Percentiles rank a stretch among this genome's conserved stretches.
Evolutionary conservation across 2,797 vertebrate genomes (phyloP).

Genomic region (Podargus strigoides): DNA sequence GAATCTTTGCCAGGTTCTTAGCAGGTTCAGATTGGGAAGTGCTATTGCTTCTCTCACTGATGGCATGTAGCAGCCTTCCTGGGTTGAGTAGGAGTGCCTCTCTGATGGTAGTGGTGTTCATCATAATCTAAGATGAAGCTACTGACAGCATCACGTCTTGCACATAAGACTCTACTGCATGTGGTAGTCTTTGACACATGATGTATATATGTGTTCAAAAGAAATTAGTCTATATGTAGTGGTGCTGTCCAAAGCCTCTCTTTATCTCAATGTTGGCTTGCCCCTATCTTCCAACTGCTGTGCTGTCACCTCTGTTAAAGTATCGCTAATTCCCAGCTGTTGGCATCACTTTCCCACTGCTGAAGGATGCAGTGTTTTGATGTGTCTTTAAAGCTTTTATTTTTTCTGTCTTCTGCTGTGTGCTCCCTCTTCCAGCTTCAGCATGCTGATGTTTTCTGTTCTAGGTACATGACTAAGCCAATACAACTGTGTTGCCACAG

Average conservation of each 20-base stretch:
- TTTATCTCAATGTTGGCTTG: not conserved
- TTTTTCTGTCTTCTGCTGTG: not conserved
- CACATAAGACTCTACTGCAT: not conserved
- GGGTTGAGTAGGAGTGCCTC: not conserved
- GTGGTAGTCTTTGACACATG: not conserved
- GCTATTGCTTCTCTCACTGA: not conserved
- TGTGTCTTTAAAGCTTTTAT: not conserved
- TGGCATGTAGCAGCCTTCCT: not conserved
- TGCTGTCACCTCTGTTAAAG: not conserved
- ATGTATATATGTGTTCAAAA: not conserved
- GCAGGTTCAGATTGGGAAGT: not conserved
- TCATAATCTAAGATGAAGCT: not conserved
- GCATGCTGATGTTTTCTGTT: not conserved
- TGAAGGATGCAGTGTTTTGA: not conserved
- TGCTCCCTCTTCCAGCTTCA: not conserved
- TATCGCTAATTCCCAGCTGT: not conserved
- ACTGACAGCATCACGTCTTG: not conserved
- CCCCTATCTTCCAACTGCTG: not conserved
- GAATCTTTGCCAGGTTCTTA: not conserved
- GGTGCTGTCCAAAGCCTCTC: not conserved
- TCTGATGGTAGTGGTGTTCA: not conserved
- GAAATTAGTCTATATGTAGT: not conserved
- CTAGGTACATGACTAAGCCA: slow-evolving; percentile 9
- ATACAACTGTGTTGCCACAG: not conserved
- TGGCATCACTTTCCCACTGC: not conserved